Evolutionary conservation across 2,797 vertebrate species (phyloP), one percentile per base, ranked within the genome.

Genomic region (Melopsittacus undulatus): DNA sequence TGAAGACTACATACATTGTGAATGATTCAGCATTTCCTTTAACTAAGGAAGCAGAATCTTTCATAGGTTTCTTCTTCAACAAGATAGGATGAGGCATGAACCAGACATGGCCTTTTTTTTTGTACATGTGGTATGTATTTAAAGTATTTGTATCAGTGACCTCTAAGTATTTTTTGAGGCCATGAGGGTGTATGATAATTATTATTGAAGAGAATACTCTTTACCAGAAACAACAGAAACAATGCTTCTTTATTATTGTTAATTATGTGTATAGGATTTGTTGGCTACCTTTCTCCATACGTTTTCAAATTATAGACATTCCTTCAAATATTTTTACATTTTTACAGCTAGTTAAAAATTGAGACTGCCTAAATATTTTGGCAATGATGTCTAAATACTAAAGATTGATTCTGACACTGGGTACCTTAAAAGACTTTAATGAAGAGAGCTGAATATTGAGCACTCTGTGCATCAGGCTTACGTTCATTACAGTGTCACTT

Each of bases 401-500:
- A 89, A 81, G 66, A 70, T 70, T 94, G 72, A 83, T 91, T 85
- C 48, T 88, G 45, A 77, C 83, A 75, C 36, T 61, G 32, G 43
- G 78, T 92, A 66, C 57, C 83, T 91, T 95, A 88, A 79, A 97
- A 83, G 64, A 78, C 56, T 79, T 82, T 81, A 56, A 36, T 84
- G 66, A 96, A 94, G 62, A 88, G 49, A 78, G 76, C 62, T 36
- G 38, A 87, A 66, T 32, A 27, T 13, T 82, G 43, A 24, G 4
- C 23, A 34, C 7, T 76, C 29, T 84, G 18, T 69, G 46, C 66
- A 56, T 78, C 83, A 86, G 14, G 29, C 36, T 79, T 84, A 63
- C 2, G 3, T 52, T 90, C 82, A 76, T 57, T 78, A 26, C 34
- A 82, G 12, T 84, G 16, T 61, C 62, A 36, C 74, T 97, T 91